Base-by-base conservation (phyloP, 2,888 invertebrate species). In the Sabatieria punctata region DNA sequence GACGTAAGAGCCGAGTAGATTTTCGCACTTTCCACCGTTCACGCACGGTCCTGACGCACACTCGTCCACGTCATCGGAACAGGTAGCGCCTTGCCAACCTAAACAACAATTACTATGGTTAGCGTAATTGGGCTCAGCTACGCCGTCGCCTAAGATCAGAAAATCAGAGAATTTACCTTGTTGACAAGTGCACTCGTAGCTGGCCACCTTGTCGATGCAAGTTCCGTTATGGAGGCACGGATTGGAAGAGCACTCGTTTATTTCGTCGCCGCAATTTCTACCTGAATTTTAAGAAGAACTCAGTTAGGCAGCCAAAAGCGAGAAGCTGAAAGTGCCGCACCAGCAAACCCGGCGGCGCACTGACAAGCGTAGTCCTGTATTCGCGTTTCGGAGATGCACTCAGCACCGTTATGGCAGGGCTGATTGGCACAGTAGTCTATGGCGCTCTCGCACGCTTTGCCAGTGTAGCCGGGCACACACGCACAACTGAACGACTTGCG, bases 141-240 rank as follows among this genome's bases (percentile, higher is more conserved):
- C n/a, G n/a, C n/a, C n/a, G n/a, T n/a, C n/a, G n/a, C n/a, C n/a
- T n/a, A n/a, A n/a, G n/a, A n/a, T n/a, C n/a, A n/a, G n/a, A n/a
- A n/a, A n/a, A n/a, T n/a, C n/a, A n/a, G n/a, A n/a, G n/a, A n/a
- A n/a, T n/a, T n/a, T n/a, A 38, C 46, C 46, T 18, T 24, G 44
- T 8, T 46, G n/a, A n/a, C 38, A 38, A 21, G 8, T 21, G 19
- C 38, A 38, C 6, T 13, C 19, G 24, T 19, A 26, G 52, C 50
- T 57, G 64, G 84, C 84, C 19, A 73, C 70, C 11, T 69, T 75
- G 64, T 85, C 85, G 25, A 81, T 71, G 65, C 85, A 86, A 49
- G 85, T 80, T 23, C 85, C 85, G 58, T 82, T 38, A 22, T 49
- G 2, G 25, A n/a, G 22, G 22, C 47, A 39, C 18, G 36, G 40